Conservation (phyloP, 2,113 vertebrate species). For the Sorex fumeus region DNA sequence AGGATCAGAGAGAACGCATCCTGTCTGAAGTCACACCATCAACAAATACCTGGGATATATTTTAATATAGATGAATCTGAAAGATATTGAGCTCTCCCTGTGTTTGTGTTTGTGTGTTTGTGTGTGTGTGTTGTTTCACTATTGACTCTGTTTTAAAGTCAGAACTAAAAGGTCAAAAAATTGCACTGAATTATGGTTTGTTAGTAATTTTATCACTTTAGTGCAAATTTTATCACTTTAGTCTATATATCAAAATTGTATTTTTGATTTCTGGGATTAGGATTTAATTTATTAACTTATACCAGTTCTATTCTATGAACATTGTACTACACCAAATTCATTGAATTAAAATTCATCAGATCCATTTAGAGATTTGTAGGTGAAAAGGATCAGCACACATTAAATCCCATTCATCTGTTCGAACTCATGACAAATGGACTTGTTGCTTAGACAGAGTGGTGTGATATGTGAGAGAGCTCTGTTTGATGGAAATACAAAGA, state of each 20-base stretch:
- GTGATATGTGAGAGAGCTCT: background rate
- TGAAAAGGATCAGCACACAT: slow-evolving; percentile 14
- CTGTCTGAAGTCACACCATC: background rate
- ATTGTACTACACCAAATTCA: background rate
- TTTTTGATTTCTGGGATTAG: slow-evolving; percentile 30
- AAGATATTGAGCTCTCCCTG: background rate
- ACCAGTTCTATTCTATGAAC: slow-evolving; percentile 18
- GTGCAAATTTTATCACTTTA: slow-evolving; percentile 37
- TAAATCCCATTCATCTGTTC: slow-evolving; percentile 33
- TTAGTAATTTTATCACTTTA: slow-evolving; percentile 30
- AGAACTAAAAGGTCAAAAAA: slow-evolving; percentile 46
- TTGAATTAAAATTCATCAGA: background rate
- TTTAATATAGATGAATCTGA: background rate
- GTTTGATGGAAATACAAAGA: slow-evolving; percentile 17
- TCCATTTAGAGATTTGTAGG: slow-evolving; percentile 46
- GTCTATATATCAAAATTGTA: slow-evolving; percentile 40
- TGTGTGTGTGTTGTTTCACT: background rate
- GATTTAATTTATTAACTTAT: slow-evolving; percentile 19
- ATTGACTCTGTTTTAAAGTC: slow-evolving; percentile 3
- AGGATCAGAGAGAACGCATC: slow-evolving; percentile 22
- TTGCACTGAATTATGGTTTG: slow-evolving; percentile 7
- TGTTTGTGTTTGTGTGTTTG: background rate
- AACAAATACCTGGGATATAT: background rate
- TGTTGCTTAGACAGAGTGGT: background rate
- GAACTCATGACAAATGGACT: slow-evolving; percentile 13